phyloP scores from a whole-genome alignment of 1,140 invertebrate species.

The Aphidius gifuensis region DNA sequence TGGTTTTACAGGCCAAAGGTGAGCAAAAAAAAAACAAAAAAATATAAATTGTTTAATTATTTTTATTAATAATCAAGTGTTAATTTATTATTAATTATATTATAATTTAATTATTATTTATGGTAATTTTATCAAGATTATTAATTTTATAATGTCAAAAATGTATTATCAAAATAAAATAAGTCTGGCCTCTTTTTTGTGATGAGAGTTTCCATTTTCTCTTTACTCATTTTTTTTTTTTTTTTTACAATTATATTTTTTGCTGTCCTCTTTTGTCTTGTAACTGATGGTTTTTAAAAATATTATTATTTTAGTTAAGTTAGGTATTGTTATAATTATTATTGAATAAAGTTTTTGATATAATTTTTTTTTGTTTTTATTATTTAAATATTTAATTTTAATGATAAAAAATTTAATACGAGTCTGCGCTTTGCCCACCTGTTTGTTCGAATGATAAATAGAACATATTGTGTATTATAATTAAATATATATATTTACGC shows the following conservation, averaged over 20 bases:
- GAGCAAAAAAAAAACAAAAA: conserved; percentile 34
- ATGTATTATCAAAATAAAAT: too few relatives aligned
- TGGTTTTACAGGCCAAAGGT: conserved; percentile 92
- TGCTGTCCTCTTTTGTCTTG: not conserved
- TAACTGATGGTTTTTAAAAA: not conserved
- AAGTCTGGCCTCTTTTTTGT: too few relatives aligned
- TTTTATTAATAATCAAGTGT: not conserved
- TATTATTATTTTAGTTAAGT: not conserved
- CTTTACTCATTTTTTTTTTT: not conserved
- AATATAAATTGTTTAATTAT: not conserved
- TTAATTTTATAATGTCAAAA: not conserved
- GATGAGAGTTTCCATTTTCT: too few relatives aligned
- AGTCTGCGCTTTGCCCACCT: conserved; percentile 8
- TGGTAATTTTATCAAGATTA: not conserved
- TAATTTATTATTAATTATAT: not conserved
- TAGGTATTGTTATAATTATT: not conserved
- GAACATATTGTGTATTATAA: not conserved
- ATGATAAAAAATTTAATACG: not conserved
- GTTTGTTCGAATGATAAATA: not conserved
- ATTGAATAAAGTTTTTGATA: not conserved
- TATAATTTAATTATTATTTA: not conserved
- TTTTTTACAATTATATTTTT: not conserved
- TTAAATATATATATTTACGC: not conserved
- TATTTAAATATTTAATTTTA: not conserved
- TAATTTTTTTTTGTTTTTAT: not conserved